These are phyloP conservation scores for Hepsetus odoe DNA, from an alignment of 2,113 vertebrate species.

Conservation along the genomic window DNA sequence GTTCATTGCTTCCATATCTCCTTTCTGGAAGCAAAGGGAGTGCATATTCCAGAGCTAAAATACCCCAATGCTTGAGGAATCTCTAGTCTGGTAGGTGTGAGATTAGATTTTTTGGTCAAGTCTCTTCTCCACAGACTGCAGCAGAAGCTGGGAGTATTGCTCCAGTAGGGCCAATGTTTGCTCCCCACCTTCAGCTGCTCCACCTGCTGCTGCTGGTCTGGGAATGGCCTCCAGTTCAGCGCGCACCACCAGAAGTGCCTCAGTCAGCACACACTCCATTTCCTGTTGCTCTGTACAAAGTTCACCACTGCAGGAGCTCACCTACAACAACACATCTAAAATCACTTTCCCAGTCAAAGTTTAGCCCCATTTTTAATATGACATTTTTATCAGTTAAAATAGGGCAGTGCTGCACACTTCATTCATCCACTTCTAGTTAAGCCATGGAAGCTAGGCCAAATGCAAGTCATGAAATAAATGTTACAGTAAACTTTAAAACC, in stretches of 20 bases:
- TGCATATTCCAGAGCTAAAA: not conserved
- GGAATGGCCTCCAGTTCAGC: slow-evolving; percentile 83
- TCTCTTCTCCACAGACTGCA: slow-evolving; percentile 90
- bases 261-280: slow-evolving; percentile 80
- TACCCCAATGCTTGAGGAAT: not conserved
- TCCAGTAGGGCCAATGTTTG: slow-evolving; percentile 87
- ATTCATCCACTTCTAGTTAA: too few relatives aligned
- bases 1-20: not conserved
- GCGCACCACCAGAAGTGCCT: slow-evolving; percentile 79
- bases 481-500: too few relatives aligned
- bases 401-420: too few relatives aligned
- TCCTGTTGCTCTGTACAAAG: slow-evolving; percentile 62
- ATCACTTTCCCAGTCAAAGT: not conserved
- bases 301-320: slow-evolving; percentile 41
- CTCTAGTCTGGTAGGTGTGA: not conserved
- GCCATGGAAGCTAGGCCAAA: too few relatives aligned
- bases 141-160: slow-evolving; percentile 90
- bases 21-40: not conserved
- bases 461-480: too few relatives aligned
- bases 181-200: slow-evolving; percentile 69
- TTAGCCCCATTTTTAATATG: too few relatives aligned
- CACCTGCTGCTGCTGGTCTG: not conserved
- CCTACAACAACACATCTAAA: slow-evolving; percentile 49
- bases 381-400: not conserved
- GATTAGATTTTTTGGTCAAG: slow-evolving; percentile 85